Base-by-base conservation (phyloP, 2,113 vertebrate genomes). In the Sarotherodon lohbergeri region DNA sequence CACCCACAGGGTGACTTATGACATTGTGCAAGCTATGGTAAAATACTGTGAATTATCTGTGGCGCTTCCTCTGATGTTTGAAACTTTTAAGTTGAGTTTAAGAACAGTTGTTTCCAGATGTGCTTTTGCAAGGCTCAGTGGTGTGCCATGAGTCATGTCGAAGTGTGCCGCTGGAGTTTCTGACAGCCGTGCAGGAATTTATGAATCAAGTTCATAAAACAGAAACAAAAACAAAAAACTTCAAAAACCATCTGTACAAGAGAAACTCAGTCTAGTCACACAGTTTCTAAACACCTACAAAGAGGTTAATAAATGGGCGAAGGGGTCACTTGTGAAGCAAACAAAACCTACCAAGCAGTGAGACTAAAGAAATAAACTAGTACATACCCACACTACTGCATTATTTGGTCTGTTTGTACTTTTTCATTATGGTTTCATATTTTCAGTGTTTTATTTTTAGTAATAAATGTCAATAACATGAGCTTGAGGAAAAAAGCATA, bases 1-100 rank as follows among this genome's bases (percentile, higher is more conserved):
- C 27, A 52, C 16, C 4, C 7, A 2, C 6, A 13, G 22, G 43
- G 34, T 34, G 59, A 22, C 9, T 12, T 9, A 10, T 48, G 12
- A 76, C 41, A 24, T 55, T 48, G n/a, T 56, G 24, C 24, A 89
- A 10, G 6, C 36, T 17, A 8, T 13, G 12, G 55, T 36, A 22
- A 81, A 46, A 32, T 36, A 52, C 73, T 46, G 29, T 14, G 68
- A 59, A 54, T 1, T 41, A 13, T 48, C 27, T 34, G 17, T 34
- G 46, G 12, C 1, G 6, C 63, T 56, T 39, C 43, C 39, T 55
- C 56, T 66, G 78, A 10, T 79, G 71, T 54, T 81, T 39, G 22
- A 86, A 80, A 61, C 52, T 80, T 86, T 68, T 88, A 10, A 56
- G 57, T 11, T 29, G 82, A 54, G 6, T 5, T 66, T 66, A 48